Evolutionary conservation across 2,797 vertebrate species (phyloP).

Genomic region (Chloroceryle amazona): DNA sequence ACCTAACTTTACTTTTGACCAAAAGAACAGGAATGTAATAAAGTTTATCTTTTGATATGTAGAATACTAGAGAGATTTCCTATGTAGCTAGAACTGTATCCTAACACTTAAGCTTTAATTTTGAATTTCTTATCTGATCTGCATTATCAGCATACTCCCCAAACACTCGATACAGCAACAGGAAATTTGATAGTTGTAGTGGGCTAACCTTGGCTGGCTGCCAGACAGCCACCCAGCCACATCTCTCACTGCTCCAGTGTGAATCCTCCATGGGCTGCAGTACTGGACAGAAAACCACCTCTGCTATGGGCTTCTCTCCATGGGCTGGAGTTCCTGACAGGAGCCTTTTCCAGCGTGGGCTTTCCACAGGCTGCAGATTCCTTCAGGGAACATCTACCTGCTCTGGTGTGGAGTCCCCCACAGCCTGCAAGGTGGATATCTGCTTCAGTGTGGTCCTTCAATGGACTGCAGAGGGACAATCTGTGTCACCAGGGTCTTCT

Average conservation of each 20-base stretch:
- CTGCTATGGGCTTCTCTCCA: background rate
- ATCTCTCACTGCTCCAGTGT: background rate
- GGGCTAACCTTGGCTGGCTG: no score
- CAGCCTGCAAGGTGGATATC: background rate
- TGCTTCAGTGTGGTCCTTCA: background rate
- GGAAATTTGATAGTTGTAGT: no score
- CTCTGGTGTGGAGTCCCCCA: background rate
- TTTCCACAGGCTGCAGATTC: no score
- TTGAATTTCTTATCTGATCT: background rate
- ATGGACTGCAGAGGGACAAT: background rate
- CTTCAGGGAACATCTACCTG: background rate
- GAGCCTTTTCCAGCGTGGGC: background rate
- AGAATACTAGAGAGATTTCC: background rate
- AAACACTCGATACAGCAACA: background rate
- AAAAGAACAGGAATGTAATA: background rate
- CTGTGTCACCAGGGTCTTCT: background rate
- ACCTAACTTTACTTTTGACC: background rate
- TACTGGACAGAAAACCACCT: background rate
- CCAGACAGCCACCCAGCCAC: no score
- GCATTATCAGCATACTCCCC: background rate
- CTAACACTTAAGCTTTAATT: background rate
- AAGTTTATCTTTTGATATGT: background rate
- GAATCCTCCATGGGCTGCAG: rapidly evolving
- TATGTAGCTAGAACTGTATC: background rate
- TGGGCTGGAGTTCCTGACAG: background rate